phyloP scores from a whole-genome alignment of 2,797 vertebrate genomes.

The Crocidura indochinensis region DNA sequence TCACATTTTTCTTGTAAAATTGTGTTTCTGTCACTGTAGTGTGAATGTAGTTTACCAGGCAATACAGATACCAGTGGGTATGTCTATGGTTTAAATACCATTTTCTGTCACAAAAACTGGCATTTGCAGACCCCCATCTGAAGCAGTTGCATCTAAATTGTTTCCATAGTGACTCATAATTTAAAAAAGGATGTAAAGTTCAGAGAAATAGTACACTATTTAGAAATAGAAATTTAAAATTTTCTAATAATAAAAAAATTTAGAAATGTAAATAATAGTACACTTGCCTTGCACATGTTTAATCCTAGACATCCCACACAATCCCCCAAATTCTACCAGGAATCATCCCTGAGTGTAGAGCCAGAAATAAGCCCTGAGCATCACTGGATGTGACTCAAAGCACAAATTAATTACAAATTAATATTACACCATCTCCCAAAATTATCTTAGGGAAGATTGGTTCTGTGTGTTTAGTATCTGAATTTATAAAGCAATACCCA shows the following conservation, averaged over 20 bases:
- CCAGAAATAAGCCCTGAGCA: no score
- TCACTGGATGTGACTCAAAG: no score
- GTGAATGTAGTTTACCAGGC: neutral
- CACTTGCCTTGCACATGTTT: no score
- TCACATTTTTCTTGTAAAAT: conserved; percentile 9
- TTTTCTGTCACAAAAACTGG: neutral
- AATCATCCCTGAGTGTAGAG: no score
- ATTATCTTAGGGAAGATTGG: neutral
- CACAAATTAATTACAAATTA: neutral
- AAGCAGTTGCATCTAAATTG: conserved; percentile 41
- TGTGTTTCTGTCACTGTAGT: neutral
- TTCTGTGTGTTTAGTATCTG: neutral
- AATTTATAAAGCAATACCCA: conserved; percentile 22
- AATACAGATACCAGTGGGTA: neutral
- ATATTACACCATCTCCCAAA: conserved; percentile 18
- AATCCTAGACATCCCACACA: no score
- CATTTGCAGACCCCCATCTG: neutral
- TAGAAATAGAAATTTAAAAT: no score
- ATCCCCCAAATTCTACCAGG: no score
- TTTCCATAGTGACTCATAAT: conserved; percentile 50
- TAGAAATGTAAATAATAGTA: no score
- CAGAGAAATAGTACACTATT: no score
- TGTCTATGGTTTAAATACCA: neutral
- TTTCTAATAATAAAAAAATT: no score
- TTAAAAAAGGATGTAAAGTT: no score